phyloP scores from a whole-genome alignment of 2,113 vertebrate species.

The Prochilodus magdalenae region DNA sequence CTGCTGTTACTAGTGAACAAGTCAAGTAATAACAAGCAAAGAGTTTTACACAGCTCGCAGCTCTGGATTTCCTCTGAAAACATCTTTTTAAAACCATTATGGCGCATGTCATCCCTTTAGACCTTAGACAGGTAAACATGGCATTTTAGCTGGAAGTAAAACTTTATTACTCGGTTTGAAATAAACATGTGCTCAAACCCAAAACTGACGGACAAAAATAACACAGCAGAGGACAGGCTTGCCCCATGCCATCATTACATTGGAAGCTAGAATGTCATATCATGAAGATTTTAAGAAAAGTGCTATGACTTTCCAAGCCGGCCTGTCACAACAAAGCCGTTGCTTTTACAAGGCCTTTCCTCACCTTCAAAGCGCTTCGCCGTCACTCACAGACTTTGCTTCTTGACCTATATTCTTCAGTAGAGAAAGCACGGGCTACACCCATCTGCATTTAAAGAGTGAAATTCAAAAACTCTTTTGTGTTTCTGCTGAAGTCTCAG shows the following conservation, averaged over 20 bases:
- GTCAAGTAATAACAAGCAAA: conserved; percentile 10
- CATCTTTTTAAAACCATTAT: not conserved
- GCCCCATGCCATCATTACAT: not conserved
- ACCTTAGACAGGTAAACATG: not conserved
- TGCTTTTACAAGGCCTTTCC: not conserved
- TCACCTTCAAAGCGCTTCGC: conserved; percentile 7
- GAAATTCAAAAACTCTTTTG: not conserved
- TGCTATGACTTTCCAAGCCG: not conserved
- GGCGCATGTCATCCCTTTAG: not conserved
- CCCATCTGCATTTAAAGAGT: not conserved
- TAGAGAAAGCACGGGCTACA: not conserved
- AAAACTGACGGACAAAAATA: not conserved
- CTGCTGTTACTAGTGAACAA: conserved; percentile 18
- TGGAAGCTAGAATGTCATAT: not conserved
- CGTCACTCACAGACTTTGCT: not conserved
- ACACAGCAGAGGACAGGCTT: not conserved
- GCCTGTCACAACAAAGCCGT: not conserved
- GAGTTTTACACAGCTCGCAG: not conserved
- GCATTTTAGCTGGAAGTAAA: not conserved
- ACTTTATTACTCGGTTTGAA: not conserved
- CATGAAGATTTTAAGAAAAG: not conserved
- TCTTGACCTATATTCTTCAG: not conserved
- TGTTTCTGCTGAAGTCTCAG: not conserved
- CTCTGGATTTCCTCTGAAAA: not conserved
- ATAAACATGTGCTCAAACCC: not conserved